Conservation (phyloP, 1,140 invertebrate species). For the Neodiprion pinetum region DNA sequence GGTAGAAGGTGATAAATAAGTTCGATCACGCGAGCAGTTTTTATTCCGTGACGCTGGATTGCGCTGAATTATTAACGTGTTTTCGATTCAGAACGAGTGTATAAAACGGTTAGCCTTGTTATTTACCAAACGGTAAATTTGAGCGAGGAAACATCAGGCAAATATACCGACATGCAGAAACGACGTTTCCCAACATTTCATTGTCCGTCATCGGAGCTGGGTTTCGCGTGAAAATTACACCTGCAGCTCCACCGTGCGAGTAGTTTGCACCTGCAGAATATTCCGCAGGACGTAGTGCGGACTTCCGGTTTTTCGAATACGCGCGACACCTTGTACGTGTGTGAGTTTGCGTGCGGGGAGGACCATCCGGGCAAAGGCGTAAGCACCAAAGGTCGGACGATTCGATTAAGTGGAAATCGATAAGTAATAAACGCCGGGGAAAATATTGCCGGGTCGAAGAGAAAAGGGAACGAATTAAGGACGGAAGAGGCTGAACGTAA, state of each 20-base stretch:
- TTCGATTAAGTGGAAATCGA: neutral
- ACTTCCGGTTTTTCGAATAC: neutral
- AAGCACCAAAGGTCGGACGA: neutral
- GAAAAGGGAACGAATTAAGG: neutral
- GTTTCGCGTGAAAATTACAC: neutral
- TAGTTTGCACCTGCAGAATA: neutral
- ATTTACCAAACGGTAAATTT: no score
- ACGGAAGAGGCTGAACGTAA: neutral
- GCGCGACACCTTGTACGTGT: no score
- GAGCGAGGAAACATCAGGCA: no score
- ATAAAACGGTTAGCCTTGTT: no score
- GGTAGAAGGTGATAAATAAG: no score
- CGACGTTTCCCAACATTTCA: no score
- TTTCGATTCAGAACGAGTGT: neutral
- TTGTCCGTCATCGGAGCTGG: no score
- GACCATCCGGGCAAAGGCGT: neutral
- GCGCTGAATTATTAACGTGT: neutral
- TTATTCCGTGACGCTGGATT: no score
- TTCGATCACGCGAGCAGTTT: no score
- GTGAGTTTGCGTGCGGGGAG: no score
- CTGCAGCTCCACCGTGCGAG: neutral
- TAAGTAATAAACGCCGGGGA: neutral
- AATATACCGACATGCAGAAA: no score
- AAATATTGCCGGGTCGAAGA: neutral
- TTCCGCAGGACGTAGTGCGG: neutral